Evolutionary conservation across 92 coral and sea anemone species (phyloP), one percentile per base, ranked within the genome.

Genomic region (Pocillopora grandis): DNA sequence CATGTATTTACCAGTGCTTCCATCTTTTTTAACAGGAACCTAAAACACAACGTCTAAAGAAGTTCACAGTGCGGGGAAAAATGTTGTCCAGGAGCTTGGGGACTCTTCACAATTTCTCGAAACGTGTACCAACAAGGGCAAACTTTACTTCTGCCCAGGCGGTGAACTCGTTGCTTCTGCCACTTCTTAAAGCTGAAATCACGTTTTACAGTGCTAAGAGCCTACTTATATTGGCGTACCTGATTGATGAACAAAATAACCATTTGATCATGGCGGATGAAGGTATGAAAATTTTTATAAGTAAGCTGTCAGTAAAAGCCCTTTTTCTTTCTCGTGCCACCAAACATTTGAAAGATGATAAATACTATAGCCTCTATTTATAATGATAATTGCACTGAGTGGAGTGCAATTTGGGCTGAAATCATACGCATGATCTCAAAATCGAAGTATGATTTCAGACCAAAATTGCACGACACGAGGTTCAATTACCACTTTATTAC

Each of bases 181-280:
- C 97, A 9, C 56, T 93, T 12, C 75, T 89, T 59, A 92, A 91
- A 21, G 89, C 85, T 49, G 92, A 87, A 84, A 91, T 91, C 56
- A 75, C 90, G 9, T 48, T 86, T 62, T 91, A 65, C 48, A 90
- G 86, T 17, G 76, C 93, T 6, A 87, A 87, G 58, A 71, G 89
- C 23, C 67, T 93, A 77, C 89, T 93, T 62, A 56, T 88, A 33
- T 84, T 93, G 78, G 97, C 97, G 17, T 89, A 91, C 48, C 65
- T 93, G 49, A 86, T 89, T 62, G 93, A 93, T 58, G 97, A 93
- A 57, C 79, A 85, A 20, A 87, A 93, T 84, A 93, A 93, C 77
- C 79, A 87, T 55, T 83, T 92, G 52, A 89, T 92, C 72, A 89
- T 92, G 93, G 81, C 93, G 35, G 88, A 87, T 64, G 58, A 85